Evolutionary conservation across 2,888 invertebrate genomes (phyloP).

Genomic region (Cheilosia urbana): DNA sequence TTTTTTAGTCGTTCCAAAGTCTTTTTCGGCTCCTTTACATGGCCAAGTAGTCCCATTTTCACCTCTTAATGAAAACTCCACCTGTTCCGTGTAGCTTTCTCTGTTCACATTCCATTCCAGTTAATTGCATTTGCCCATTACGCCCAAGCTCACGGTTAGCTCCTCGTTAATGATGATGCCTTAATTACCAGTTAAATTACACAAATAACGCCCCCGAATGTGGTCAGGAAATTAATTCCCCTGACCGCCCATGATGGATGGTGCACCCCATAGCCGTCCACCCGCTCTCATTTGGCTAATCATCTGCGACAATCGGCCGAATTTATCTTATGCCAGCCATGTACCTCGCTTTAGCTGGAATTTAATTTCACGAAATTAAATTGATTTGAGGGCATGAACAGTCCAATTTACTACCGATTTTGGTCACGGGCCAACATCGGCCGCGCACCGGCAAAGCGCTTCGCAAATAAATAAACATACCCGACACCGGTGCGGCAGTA

Average conservation of each 20-base stretch:
- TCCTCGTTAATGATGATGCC: conserved; percentile 3
- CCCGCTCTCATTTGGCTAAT: conserved; percentile 35
- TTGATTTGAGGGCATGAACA: conserved; percentile 59
- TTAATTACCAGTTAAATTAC: conserved; percentile 31
- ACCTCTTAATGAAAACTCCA: neutral
- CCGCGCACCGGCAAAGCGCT: conserved; percentile 35
- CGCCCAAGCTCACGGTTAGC: neutral
- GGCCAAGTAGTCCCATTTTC: too few relatives aligned
- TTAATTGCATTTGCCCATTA: conserved; percentile 30
- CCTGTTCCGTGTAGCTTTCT: neutral
- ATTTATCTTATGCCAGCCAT: conserved; percentile 46
- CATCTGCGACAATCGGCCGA: conserved; percentile 51
- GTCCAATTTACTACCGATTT: conserved; percentile 50
- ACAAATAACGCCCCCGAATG: neutral
- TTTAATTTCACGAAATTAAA: conserved; percentile 62
- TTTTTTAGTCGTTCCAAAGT: too few relatives aligned
- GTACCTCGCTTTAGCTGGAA: conserved; percentile 4
- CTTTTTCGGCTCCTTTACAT: too few relatives aligned
- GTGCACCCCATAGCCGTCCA: neutral
- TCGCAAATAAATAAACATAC: conserved; percentile 64
- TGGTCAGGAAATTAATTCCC: conserved; percentile 21
- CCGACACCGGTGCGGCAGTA: conserved; percentile 34
- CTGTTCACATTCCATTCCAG: conserved; percentile 11
- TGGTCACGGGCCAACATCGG: conserved; percentile 33
- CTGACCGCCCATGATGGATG: conserved; percentile 18